Evolutionary conservation across 1,140 invertebrate species (phyloP).

Genomic region (Colletes gigas): DNA sequence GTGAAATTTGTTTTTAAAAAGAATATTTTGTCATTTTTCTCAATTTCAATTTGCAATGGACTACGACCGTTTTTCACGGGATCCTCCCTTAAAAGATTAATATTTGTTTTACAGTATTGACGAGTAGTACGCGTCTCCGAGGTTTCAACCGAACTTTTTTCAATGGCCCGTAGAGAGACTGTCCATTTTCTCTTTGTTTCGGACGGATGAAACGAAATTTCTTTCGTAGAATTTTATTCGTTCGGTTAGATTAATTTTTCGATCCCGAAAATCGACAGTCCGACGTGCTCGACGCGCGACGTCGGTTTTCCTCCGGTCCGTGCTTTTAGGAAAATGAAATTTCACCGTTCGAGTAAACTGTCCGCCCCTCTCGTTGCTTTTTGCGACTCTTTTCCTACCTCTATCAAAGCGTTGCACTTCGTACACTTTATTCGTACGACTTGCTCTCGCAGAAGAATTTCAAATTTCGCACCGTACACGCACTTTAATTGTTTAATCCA

Average conservation of each 20-base stretch:
- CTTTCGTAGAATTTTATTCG: neutral
- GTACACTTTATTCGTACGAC: neutral
- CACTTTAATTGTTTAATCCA: too few species aligned
- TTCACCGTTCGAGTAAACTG: slow-evolving; percentile 2
- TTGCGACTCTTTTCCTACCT: slow-evolving; percentile 18
- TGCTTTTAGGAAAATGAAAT: slow-evolving; percentile 55
- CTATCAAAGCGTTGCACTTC: slow-evolving; percentile 19
- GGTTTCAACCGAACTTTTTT: neutral
- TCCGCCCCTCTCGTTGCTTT: slow-evolving; percentile 15
- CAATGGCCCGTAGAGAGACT: too few species aligned
- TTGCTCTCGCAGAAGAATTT: neutral
- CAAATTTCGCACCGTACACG: neutral
- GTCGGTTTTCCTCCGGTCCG: neutral
- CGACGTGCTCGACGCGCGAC: neutral
- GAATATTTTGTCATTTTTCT: too few species aligned
- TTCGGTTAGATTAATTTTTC: neutral
- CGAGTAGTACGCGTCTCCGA: too few species aligned
- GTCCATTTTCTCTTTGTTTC: neutral
- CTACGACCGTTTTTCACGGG: too few species aligned
- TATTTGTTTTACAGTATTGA: too few species aligned
- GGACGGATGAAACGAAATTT: neutral
- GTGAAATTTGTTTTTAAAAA: too few species aligned
- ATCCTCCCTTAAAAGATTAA: too few species aligned
- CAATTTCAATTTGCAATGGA: too few species aligned
- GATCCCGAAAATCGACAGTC: neutral